Conservation (phyloP, 2,888 invertebrate genomes). For the Diarsia dahlii region DNA sequence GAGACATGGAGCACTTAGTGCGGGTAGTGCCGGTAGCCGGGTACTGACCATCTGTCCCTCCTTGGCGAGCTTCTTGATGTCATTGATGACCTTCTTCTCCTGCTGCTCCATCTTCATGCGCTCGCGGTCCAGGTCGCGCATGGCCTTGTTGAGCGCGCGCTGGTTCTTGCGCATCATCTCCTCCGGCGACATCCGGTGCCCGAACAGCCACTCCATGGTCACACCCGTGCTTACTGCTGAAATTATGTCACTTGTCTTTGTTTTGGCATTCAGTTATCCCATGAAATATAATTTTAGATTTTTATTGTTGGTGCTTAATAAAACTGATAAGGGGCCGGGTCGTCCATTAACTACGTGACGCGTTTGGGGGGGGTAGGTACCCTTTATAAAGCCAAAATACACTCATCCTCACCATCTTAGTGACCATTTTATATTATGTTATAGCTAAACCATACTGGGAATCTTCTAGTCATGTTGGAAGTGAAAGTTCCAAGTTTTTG, state of each 20-base stretch:
- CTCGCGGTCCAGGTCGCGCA: conserved; percentile 99
- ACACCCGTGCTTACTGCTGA: conserved; percentile 15
- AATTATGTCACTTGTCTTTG: neutral
- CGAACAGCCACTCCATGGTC: conserved; percentile 98
- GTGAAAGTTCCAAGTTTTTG: no score
- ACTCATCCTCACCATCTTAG: no score
- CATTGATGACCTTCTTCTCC: conserved; percentile 99
- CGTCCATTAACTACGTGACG: no score
- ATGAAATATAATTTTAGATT: neutral
- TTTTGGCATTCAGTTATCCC: neutral
- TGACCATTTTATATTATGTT: no score
- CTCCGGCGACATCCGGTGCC: conserved; percentile 98
- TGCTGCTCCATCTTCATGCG: conserved; percentile 99
- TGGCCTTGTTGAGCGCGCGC: conserved; percentile 98
- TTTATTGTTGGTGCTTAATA: no score
- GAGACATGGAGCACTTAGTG: no score
- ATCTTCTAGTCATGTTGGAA: no score
- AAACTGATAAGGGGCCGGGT: no score
- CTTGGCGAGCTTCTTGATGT: conserved; percentile 99
- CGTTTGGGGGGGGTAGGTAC: no score
- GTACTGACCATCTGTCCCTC: conserved; percentile 98
- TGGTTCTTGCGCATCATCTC: conserved; percentile 99
- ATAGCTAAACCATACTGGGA: no score
- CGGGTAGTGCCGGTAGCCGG: no score
- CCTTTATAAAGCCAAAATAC: no score